These are phyloP conservation scores for Anthophora plumipes DNA, from an alignment of 2,888 invertebrate species.

Conservation along the genomic window DNA sequence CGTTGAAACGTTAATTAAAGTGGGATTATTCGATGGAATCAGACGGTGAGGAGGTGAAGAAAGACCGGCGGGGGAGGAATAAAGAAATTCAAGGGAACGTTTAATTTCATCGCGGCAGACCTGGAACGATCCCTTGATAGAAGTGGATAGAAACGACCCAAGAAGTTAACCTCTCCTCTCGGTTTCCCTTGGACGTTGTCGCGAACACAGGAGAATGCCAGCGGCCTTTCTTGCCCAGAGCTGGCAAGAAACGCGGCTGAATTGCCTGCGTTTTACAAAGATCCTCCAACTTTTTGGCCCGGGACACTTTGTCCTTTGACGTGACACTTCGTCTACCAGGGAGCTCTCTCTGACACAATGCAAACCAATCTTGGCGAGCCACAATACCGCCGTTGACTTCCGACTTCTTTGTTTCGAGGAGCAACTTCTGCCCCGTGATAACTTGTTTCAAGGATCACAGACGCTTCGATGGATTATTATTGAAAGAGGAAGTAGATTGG, in stretches of 20 bases:
- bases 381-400: conserved; percentile 29
- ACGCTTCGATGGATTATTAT: background rate
- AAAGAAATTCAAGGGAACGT: conserved; percentile 26
- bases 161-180: conserved; percentile 40
- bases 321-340: conserved; percentile 15
- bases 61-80: background rate
- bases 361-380: conserved; percentile 45
- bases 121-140: conserved; percentile 9
- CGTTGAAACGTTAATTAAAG: conserved; percentile 14
- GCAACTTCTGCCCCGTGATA: background rate
- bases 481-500: background rate
- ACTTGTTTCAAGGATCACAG: background rate
- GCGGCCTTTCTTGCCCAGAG: conserved; percentile 45
- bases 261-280: conserved; percentile 55
- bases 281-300: conserved; percentile 49
- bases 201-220: conserved; percentile 51
- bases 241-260: conserved; percentile 38
- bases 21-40: conserved; percentile 3
- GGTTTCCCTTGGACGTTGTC: background rate
- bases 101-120: conserved; percentile 43
- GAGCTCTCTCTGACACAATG: conserved; percentile 42
- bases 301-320: conserved; percentile 53
- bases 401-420: background rate
- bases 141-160: conserved; percentile 40
- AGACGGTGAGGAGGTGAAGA: too few relatives aligned